Conservation (phyloP, 1,140 invertebrate species). For the Oedothorax gibbosus region DNA sequence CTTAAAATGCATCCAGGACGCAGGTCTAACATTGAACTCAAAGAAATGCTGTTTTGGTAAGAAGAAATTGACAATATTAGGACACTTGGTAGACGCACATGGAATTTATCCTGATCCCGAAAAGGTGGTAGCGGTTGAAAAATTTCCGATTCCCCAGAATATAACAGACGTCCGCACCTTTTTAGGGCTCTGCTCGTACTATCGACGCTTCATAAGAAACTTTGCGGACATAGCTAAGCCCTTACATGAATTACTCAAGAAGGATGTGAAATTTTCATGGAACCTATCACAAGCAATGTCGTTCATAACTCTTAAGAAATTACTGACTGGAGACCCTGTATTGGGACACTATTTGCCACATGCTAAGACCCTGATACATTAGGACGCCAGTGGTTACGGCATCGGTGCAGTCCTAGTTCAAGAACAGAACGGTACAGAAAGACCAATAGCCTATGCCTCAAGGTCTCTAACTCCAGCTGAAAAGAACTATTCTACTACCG, state of each 20-base stretch:
- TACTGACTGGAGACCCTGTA: neutral
- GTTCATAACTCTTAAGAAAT: conserved; percentile 28
- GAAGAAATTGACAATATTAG: conserved; percentile 26
- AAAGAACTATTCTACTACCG: conserved; percentile 66
- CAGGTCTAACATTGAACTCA: conserved; percentile 61
- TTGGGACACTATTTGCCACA: conserved; percentile 14
- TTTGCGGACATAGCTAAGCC: neutral
- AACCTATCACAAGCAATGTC: neutral
- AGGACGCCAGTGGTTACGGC: conserved; percentile 68
- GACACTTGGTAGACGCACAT: conserved; percentile 3
- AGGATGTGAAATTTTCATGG: conserved; percentile 44
- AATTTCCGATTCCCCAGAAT: neutral
- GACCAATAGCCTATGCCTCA: conserved; percentile 63
- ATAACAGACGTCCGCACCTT: neutral
- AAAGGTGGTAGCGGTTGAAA: conserved; percentile 48
- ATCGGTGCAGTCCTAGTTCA: conserved; percentile 69
- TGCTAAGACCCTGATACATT: conserved; percentile 65
- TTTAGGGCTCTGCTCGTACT: neutral
- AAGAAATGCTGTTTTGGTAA: conserved; percentile 16
- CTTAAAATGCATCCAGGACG: conserved; percentile 1
- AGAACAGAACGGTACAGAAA: conserved; percentile 63
- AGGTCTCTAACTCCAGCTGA: conserved; percentile 59
- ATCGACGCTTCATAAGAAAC: neutral
- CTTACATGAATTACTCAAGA: neutral
- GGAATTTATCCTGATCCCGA: conserved; percentile 20